Evolutionary conservation across 2,113 vertebrate genomes (phyloP).

Genomic region (Felis catus): F.catus_Fca126_mat1.0 CM031411.1:16901001-16901500

Average conservation of each 20-base stretch:
- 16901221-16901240: not conserved
- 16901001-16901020: not conserved
- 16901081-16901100: not conserved
- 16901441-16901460: not conserved
- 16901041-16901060: not conserved
- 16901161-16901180: not conserved
- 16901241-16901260: not conserved
- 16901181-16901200: not conserved
- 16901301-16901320: not conserved
- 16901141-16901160: not conserved
- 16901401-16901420: not conserved
- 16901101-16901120: not conserved
- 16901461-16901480: not conserved
- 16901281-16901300: not conserved
- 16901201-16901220: not conserved
- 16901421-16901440: not conserved
- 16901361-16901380: not conserved
- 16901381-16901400: not conserved
- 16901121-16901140: not conserved
- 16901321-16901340: not conserved
- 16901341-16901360: not conserved
- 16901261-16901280: not conserved
- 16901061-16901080: not conserved
- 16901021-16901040: not conserved
- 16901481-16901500: not conserved